phyloP scores from a whole-genome alignment of 2,113 vertebrate species.

The Antechinus flavipes region DNA sequence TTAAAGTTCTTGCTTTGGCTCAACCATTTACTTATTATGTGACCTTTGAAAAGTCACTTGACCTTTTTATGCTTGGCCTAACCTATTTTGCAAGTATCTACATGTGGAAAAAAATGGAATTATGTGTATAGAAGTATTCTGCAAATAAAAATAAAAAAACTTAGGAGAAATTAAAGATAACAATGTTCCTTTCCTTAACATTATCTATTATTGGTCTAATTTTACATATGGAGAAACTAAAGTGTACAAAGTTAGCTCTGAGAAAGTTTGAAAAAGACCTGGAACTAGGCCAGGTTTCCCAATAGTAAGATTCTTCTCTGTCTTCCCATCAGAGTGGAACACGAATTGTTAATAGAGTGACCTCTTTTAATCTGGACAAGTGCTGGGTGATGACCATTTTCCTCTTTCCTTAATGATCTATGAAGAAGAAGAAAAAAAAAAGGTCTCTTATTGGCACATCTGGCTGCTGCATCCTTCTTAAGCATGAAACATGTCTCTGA shows the following conservation, averaged over 20 bases:
- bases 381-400: fast-evolving
- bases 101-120: background rate
- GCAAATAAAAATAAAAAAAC: background rate
- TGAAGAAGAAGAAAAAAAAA: background rate
- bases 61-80: background rate
- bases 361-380: background rate
- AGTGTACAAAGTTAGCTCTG: background rate
- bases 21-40: too few relatives aligned
- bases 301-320: background rate
- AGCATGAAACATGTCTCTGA: background rate
- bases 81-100: background rate
- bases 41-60: background rate
- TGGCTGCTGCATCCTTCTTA: background rate
- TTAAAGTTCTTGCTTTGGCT: background rate
- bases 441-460: background rate
- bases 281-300: background rate
- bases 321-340: background rate
- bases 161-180: background rate
- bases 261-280: background rate
- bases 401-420: background rate
- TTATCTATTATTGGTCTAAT: too few relatives aligned
- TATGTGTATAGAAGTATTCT: background rate
- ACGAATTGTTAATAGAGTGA: background rate
- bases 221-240: background rate
- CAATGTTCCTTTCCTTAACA: background rate